These are phyloP conservation scores for Rhinoraja longicauda DNA, from an alignment of 2,797 vertebrate species.

Conservation along the genomic window DNA sequence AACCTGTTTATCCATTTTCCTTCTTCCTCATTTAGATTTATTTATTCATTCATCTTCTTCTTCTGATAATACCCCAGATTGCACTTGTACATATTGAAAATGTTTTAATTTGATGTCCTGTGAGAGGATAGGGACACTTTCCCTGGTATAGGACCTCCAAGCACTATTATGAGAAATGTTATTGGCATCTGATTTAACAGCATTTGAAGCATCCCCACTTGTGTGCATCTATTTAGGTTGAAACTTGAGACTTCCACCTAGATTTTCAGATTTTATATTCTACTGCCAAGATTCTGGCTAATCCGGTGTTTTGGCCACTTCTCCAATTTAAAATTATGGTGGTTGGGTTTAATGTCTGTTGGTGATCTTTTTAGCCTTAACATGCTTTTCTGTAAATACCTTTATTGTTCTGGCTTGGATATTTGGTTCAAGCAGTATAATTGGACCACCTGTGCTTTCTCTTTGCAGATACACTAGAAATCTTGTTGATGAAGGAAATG, in stretches of 20 bases:
- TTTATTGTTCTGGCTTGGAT: slow-evolving; percentile 39
- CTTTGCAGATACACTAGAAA: slow-evolving; percentile 86
- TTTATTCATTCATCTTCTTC: background rate
- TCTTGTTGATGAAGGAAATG: slow-evolving; percentile 86
- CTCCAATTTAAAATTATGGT: background rate
- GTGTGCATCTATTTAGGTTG: background rate
- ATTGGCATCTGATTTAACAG: background rate
- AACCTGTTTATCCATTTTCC: background rate
- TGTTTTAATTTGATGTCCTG: background rate
- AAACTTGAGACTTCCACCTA: background rate
- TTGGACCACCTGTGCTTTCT: background rate
- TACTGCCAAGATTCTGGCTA: background rate
- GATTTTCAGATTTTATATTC: background rate
- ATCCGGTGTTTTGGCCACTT: background rate
- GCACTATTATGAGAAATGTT: background rate
- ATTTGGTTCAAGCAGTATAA: background rate
- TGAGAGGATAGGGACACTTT: background rate
- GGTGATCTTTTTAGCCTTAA: slow-evolving; percentile 41
- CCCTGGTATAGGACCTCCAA: background rate
- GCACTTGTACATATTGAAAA: background rate
- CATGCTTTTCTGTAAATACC: slow-evolving; percentile 43
- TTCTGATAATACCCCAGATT: background rate
- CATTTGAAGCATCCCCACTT: background rate
- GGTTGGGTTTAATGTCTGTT: slow-evolving; percentile 30
- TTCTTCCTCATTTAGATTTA: background rate